Evolutionary conservation across 2,797 vertebrate genomes (phyloP).

Genomic region (Emys orbicularis): DNA sequence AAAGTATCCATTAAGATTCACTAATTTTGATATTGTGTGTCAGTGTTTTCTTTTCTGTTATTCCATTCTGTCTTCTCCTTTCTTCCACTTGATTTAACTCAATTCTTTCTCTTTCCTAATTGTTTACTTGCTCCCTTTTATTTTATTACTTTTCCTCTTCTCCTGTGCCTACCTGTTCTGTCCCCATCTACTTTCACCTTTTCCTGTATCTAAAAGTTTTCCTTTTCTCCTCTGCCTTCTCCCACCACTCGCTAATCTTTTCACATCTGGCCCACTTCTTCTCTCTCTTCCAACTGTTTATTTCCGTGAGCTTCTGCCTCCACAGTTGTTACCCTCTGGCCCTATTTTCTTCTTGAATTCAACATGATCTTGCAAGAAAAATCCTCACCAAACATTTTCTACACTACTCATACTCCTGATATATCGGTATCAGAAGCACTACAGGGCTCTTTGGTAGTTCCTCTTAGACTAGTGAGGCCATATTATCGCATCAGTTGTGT

Average conservation of each 20-base stretch:
- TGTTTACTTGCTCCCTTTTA: neutral
- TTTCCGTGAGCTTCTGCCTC: neutral
- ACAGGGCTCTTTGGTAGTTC: neutral
- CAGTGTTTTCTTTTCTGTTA: neutral
- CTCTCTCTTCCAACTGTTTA: neutral
- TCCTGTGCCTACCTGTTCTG: neutral
- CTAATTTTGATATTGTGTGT: neutral
- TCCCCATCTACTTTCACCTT: neutral
- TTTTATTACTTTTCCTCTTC: neutral
- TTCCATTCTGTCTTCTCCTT: slow-evolving; percentile 18
- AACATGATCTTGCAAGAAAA: neutral
- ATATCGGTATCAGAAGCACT: neutral
- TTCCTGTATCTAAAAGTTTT: neutral
- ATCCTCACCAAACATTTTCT: neutral
- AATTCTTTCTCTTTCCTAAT: neutral
- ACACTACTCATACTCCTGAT: neutral
- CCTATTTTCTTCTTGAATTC: neutral
- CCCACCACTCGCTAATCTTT: neutral
- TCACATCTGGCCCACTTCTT: neutral
- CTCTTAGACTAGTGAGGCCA: neutral
- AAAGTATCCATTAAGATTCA: neutral
- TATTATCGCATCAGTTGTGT: neutral
- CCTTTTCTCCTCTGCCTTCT: neutral
- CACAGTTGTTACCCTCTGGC: neutral
- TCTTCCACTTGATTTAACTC: neutral